Conservation (phyloP, 2,888 invertebrate species). For the Spodoptera littoralis region DNA sequence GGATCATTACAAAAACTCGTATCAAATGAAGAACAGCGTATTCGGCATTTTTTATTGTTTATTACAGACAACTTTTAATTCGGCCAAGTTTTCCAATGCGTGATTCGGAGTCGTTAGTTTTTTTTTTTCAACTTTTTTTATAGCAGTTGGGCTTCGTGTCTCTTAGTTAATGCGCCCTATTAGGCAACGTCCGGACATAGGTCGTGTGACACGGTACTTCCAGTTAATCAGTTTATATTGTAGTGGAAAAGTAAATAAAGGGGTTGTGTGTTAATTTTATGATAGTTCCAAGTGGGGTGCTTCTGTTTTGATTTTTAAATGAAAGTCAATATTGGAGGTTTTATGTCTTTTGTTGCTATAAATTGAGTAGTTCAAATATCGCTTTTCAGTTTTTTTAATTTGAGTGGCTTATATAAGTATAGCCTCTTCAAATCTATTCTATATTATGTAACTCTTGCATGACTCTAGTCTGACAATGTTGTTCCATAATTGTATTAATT, state of each 20-base stretch:
- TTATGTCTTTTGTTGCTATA: background rate
- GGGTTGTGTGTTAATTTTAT: conserved; percentile 55
- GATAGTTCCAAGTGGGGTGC: conserved; percentile 21
- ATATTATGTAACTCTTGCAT: too few species aligned
- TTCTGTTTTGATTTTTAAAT: conserved; percentile 19
- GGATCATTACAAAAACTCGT: conserved; percentile 73
- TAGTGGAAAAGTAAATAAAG: conserved; percentile 60
- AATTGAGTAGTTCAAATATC: background rate
- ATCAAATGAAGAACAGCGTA: conserved; percentile 77
- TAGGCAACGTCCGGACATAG: conserved; percentile 69
- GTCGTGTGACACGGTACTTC: conserved; percentile 67
- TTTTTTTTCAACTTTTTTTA: conserved; percentile 82
- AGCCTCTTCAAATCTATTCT: too few species aligned
- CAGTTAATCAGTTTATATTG: conserved; percentile 60
- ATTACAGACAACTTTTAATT: conserved; percentile 88
- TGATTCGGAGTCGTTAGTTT: conserved; percentile 84
- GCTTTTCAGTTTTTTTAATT: too few species aligned
- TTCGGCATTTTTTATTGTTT: conserved; percentile 86
- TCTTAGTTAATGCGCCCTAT: conserved; percentile 80
- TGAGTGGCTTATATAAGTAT: too few species aligned
- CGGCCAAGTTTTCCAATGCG: conserved; percentile 84
- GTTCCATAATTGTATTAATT: too few species aligned
- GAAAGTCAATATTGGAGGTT: conserved; percentile 13
- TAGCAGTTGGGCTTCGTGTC: conserved; percentile 78
- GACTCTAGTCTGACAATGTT: too few species aligned